Base-by-base conservation (phyloP, 1,140 invertebrate genomes). In the Drosophila obscura region DNA sequence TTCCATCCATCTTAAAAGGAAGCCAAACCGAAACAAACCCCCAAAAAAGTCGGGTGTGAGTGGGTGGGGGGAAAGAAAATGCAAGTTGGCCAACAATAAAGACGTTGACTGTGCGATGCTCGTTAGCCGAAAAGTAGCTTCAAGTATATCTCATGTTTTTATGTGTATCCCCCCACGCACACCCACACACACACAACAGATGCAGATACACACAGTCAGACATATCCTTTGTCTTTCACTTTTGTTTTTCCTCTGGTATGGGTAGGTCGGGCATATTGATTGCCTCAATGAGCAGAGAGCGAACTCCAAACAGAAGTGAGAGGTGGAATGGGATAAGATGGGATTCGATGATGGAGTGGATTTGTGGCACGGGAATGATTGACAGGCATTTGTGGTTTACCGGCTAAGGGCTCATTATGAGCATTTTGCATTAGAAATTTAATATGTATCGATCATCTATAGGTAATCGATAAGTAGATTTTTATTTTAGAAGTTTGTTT, bases 41-140 rank as follows among this genome's bases (percentile, higher is more conserved):
- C 5, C 1, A 28, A 7, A 13, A 35, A 39, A 39, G 11, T 7
- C 31, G 26, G 9, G 15, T 45, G 44, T 13, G 11, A 7, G n/a
- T 24, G 24, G 9, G 8, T 16, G 24, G 4, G 28, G 8, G 4
- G 3, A 41, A 44, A 9, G 28, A 52, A 74, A 77, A 50, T 63
- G 68, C 77, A 74, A 77, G 64, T 85, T 80, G 65, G 65, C 50
- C 58, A 71, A 74, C 61, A 71, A 87, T 78, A 82, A 88, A 87
- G 78, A 87, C 63, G 74, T 85, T 76, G 65, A 73, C 82, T 87
- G 58, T 67, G 69, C 65, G 46, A 60, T 65, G 83, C 78, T 88
- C 83, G 82, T 87, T 82, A 88, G 65, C 63, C 57, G 59, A 73
- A 88, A 85, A 85, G 82, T 88, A 76, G 83, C 83, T 76, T 72